Percentiles rank a stretch among this genome's conserved stretches.
Evolutionary conservation across 2,888 invertebrate genomes (phyloP).

Genomic region (Drosophila colorata): DNA sequence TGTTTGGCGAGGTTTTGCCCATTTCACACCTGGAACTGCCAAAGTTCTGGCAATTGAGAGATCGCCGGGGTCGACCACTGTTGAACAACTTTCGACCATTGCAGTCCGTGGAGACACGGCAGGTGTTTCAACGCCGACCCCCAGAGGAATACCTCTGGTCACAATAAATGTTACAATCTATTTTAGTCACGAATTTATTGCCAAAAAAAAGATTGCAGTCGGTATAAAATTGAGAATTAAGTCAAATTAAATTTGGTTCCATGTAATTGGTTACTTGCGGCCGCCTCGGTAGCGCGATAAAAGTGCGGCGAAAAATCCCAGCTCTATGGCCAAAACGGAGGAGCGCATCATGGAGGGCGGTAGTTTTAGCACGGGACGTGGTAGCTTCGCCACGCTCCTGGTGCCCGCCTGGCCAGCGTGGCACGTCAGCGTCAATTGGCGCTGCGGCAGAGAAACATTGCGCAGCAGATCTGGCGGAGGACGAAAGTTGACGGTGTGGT

Average conservation of each 20-base stretch:
- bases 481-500: conserved; percentile 49
- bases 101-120: conserved; percentile 67
- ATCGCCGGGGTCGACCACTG: conserved; percentile 51
- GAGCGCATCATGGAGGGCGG: conserved; percentile 33
- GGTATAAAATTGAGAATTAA: conserved; percentile 3
- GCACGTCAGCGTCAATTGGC: background rate
- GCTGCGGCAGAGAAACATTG: background rate
- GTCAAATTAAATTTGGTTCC: background rate
- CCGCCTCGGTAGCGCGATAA: conserved; percentile 31
- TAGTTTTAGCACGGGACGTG: conserved; percentile 25
- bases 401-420: conserved; percentile 19
- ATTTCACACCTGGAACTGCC: conserved; percentile 82
- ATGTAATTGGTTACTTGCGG: conserved; percentile 24
- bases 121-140: conserved; percentile 85
- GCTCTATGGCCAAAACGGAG: conserved; percentile 46
- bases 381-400: conserved; percentile 4
- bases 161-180: conserved; percentile 23
- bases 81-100: conserved; percentile 75
- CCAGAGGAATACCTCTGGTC: conserved; percentile 34
- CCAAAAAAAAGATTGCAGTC: conserved; percentile 1
- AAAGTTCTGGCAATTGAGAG: conserved; percentile 77
- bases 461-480: conserved; percentile 19
- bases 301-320: conserved; percentile 57
- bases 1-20: conserved; percentile 87
- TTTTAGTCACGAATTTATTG: conserved; percentile 32